Conservation (phyloP, 2,113 vertebrate species). For the Phalacrocorax aristotelis region DNA sequence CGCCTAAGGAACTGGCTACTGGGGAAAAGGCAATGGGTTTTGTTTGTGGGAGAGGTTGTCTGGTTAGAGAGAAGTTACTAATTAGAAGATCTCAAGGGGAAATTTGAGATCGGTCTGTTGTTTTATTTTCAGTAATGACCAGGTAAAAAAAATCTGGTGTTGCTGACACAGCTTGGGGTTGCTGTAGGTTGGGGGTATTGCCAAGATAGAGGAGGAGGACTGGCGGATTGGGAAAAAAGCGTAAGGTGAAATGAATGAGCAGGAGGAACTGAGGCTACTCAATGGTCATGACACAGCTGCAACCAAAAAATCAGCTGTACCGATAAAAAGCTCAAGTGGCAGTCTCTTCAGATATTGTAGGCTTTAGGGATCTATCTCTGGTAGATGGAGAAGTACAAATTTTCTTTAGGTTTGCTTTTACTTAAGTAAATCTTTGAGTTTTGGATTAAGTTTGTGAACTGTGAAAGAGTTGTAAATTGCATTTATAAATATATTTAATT, state of each 20-base stretch:
- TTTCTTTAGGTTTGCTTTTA: neutral
- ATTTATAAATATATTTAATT: neutral
- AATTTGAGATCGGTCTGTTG: neutral
- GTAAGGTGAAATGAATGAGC: neutral
- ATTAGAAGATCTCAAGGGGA: neutral
- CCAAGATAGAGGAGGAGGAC: neutral
- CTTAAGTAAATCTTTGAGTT: neutral
- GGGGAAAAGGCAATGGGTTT: neutral
- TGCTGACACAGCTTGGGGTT: neutral
- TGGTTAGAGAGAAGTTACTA: neutral
- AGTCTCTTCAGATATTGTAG: neutral
- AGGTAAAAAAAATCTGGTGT: neutral
- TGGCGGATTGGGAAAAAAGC: neutral
- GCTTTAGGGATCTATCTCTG: neutral
- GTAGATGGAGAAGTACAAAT: neutral
- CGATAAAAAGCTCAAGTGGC: neutral
- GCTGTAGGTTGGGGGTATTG: neutral
- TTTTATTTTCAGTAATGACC: neutral
- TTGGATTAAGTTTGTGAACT: neutral
- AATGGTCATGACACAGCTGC: neutral
- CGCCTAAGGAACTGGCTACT: neutral
- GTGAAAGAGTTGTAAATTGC: neutral
- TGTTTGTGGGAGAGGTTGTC: neutral
- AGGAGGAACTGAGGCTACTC: neutral
- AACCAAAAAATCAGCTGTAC: neutral